Conservation (phyloP, 2,888 invertebrate species). For the Altica lythri region DNA sequence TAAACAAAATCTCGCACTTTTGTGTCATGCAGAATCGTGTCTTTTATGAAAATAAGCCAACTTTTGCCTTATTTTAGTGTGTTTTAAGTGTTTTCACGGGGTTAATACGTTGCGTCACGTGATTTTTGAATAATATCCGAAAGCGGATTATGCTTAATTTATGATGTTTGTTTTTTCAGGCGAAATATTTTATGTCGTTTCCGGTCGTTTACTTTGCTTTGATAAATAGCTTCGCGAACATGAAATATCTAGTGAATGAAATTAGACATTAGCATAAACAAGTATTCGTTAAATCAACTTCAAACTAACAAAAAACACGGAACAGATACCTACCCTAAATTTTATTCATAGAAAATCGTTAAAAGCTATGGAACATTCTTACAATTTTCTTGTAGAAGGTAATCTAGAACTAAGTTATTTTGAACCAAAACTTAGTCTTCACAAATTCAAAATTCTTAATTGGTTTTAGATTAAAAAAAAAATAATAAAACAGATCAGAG, state of each 20-base stretch:
- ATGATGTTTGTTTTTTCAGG: conserved; percentile 14
- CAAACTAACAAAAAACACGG: no score
- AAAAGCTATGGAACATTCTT: no score
- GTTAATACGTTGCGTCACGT: conserved; percentile 25
- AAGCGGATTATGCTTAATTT: conserved; percentile 15
- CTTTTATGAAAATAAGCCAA: conserved; percentile 35
- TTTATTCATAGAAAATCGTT: no score
- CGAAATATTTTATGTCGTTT: conserved; percentile 19
- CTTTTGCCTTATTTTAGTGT: conserved; percentile 25
- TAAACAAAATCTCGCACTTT: conserved; percentile 10
- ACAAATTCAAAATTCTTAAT: no score
- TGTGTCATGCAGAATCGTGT: conserved; percentile 32
- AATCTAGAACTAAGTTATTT: no score
- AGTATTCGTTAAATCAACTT: no score
- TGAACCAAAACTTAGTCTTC: no score
- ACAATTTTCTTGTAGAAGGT: no score
- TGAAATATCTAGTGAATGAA: conserved; percentile 2
- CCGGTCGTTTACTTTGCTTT: conserved; percentile 4
- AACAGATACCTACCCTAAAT: no score
- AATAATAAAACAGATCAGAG: no score
- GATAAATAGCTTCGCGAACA: conserved; percentile 1
- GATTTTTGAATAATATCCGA: conserved; percentile 27
- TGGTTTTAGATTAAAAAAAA: no score
- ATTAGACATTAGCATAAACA: background rate
- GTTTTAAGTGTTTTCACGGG: conserved; percentile 29